Percentiles rank a stretch among this genome's conserved stretches.
phyloP scores from a whole-genome alignment of 2,797 vertebrate genomes.

The Macropus fuliginosus region DNA sequence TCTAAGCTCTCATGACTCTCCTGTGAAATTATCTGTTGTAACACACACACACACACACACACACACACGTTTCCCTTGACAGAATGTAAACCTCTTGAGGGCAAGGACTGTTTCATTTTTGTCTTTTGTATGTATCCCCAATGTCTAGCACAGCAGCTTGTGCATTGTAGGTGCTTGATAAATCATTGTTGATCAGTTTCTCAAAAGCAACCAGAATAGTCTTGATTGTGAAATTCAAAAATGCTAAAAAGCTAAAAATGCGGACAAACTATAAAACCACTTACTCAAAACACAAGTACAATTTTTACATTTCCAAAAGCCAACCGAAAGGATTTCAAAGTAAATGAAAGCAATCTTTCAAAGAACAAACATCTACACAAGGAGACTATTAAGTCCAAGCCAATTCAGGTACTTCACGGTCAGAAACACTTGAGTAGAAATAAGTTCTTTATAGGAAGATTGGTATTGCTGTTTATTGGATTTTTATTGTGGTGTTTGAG shows the following conservation, averaged over 20 bases:
- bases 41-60: background rate
- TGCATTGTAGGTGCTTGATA: background rate
- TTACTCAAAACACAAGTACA: slow-evolving; percentile 28
- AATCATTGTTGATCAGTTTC: background rate
- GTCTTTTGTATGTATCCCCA: background rate
- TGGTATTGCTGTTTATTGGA: slow-evolving; percentile 2
- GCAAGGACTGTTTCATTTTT: background rate
- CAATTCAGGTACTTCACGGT: slow-evolving; percentile 3
- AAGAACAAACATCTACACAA: background rate
- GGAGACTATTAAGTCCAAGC: slow-evolving; percentile 43
- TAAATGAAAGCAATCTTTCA: background rate
- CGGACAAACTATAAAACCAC: background rate
- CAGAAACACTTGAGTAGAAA: slow-evolving; percentile 39
- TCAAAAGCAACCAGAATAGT: background rate
- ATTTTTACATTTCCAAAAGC: slow-evolving; percentile 14
- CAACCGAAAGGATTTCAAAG: slow-evolving; percentile 38
- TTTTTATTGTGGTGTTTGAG: background rate
- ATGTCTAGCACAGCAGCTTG: too few relatives aligned
- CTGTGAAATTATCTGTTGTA: background rate
- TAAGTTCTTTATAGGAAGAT: slow-evolving; percentile 47
- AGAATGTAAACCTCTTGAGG: background rate
- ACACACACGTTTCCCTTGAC: background rate
- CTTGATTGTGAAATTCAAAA: background rate
- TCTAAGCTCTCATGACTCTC: background rate
- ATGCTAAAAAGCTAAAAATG: background rate